Conservation (phyloP, 1,140 invertebrate species). For the Adoxophyes honmai region DNA sequence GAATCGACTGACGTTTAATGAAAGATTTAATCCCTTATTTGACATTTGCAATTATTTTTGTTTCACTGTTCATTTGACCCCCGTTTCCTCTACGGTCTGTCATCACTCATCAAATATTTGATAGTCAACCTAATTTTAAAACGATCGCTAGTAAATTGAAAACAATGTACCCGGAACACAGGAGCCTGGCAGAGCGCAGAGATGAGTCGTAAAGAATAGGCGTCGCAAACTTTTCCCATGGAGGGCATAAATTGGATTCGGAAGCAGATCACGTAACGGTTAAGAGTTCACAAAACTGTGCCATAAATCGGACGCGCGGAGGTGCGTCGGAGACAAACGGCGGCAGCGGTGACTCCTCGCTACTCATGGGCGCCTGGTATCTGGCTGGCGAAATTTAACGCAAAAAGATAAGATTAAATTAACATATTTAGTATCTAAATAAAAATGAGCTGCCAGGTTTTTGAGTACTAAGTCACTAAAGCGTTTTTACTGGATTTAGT, state of each 20-base stretch:
- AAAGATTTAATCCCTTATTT: slow-evolving; percentile 6
- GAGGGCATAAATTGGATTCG: slow-evolving; percentile 74
- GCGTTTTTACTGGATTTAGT: no score
- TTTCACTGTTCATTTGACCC: no score
- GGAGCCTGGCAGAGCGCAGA: slow-evolving; percentile 31
- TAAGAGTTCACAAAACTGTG: slow-evolving; percentile 76
- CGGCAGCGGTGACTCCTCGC: slow-evolving; percentile 31
- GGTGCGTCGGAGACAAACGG: slow-evolving; percentile 74
- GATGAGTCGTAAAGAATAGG: slow-evolving; percentile 71
- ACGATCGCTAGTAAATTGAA: slow-evolving; percentile 25
- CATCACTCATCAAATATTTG: no score
- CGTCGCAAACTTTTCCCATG: slow-evolving; percentile 62
- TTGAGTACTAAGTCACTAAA: no score
- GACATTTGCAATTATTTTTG: no score
- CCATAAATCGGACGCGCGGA: slow-evolving; percentile 73
- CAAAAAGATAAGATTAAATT: no score
- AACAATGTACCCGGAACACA: slow-evolving; percentile 16
- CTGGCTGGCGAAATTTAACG: no score
- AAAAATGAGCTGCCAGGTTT: no score
- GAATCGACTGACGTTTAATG: slow-evolving; percentile 20
- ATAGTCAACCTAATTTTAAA: no score
- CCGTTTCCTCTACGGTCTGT: no score
- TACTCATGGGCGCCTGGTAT: slow-evolving; percentile 6
- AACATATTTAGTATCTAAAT: no score
- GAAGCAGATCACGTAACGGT: slow-evolving; percentile 76